These are phyloP conservation scores for Carterocephalus palaemon DNA, from an alignment of 2,888 invertebrate genomes.

Conservation along the genomic window DNA sequence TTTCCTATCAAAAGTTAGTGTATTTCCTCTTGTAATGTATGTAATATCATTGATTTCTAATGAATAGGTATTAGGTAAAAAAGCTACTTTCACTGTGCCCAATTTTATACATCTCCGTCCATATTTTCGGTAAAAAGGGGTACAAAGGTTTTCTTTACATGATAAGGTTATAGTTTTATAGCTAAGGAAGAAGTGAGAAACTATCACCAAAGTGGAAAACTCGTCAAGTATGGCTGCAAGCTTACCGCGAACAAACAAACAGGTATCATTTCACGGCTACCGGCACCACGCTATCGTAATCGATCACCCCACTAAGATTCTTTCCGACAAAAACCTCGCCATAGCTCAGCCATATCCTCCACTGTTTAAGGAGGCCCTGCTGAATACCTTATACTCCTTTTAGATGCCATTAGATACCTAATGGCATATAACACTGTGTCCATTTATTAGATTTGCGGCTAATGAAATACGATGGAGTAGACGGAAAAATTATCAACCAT, in stretches of 20 bases:
- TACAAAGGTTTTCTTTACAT: no score
- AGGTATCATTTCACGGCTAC: slow-evolving; percentile 33
- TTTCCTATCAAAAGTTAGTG: no score
- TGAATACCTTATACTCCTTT: slow-evolving; percentile 24
- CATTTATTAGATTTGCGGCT: slow-evolving; percentile 19
- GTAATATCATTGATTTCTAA: no score
- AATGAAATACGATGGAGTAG: slow-evolving; percentile 10
- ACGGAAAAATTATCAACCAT: slow-evolving; percentile 6
- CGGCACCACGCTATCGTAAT: slow-evolving; percentile 32
- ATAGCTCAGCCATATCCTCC: slow-evolving; percentile 28
- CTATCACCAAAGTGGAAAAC: background rate
- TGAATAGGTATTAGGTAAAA: no score
- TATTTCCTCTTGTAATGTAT: no score
- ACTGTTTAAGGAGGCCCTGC: slow-evolving; percentile 20
- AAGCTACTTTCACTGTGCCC: no score
- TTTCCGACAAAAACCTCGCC: slow-evolving; percentile 31
- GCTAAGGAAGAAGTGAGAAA: no score
- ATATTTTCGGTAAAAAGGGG: no score
- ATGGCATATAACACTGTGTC: slow-evolving; percentile 17
- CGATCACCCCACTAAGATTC: slow-evolving; percentile 36
- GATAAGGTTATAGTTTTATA: no score
- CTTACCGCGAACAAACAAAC: slow-evolving; percentile 30
- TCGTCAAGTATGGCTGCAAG: slow-evolving; percentile 19
- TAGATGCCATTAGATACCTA: slow-evolving; percentile 19
- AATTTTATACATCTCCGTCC: no score